These are phyloP conservation scores for Bhutanitis thaidina DNA, from an alignment of 2,888 invertebrate genomes.

Conservation along the genomic window DNA sequence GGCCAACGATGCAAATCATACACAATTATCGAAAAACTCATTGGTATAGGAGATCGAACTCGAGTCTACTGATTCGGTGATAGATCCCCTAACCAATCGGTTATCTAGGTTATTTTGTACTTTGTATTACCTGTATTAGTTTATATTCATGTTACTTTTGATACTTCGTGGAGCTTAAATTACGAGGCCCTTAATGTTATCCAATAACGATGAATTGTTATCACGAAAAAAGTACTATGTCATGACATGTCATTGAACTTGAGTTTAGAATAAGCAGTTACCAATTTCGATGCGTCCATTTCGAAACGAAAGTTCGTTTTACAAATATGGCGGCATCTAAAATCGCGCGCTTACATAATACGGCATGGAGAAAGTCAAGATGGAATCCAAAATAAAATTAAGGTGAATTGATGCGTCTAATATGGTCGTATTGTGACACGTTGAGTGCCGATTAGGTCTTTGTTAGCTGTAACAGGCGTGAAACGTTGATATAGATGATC, in stretches of 20 bases:
- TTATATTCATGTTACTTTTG: too few relatives aligned
- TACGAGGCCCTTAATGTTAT: too few relatives aligned
- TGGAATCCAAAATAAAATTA: slow-evolving; percentile 39
- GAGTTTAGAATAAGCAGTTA: slow-evolving; percentile 36
- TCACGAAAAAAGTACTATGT: not conserved
- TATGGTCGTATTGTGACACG: slow-evolving; percentile 38
- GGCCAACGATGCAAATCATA: too few relatives aligned
- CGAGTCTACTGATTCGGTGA: too few relatives aligned
- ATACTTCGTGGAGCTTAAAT: too few relatives aligned
- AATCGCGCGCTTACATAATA: slow-evolving; percentile 25
- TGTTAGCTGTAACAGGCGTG: slow-evolving; percentile 31
- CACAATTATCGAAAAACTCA: too few relatives aligned
- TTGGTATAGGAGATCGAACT: too few relatives aligned
- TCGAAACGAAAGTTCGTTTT: slow-evolving; percentile 29
- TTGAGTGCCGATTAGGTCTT: slow-evolving; percentile 35
- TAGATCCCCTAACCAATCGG: too few relatives aligned
- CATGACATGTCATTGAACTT: slow-evolving; percentile 50
- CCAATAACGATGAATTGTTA: not conserved
- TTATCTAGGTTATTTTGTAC: too few relatives aligned
- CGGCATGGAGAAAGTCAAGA: slow-evolving; percentile 36
- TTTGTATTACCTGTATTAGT: too few relatives aligned
- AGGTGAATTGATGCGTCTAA: slow-evolving; percentile 45
- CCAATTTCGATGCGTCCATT: slow-evolving; percentile 21
- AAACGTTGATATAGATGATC: slow-evolving; percentile 7
- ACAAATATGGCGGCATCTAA: slow-evolving; percentile 22